phyloP scores from a whole-genome alignment of 2,888 invertebrate genomes.

The Petrolisthes manimaculis region DNA sequence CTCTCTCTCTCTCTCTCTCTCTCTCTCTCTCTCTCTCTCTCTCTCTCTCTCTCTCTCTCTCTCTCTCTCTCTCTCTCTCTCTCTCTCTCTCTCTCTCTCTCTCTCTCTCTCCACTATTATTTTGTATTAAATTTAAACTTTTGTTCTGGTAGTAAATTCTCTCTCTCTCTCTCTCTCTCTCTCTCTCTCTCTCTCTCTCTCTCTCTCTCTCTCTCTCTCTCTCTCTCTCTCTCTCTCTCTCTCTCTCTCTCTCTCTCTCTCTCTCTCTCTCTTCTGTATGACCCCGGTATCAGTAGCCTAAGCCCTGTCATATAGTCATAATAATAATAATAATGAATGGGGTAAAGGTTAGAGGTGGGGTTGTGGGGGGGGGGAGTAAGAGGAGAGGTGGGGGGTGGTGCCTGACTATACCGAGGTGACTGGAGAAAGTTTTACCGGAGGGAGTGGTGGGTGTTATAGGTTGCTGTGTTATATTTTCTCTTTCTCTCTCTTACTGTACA shows the following conservation, averaged over 20 bases:
- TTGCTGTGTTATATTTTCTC: no score
- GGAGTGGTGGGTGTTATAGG: no score
- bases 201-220: background rate
- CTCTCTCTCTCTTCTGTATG: background rate
- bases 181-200: background rate
- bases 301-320: background rate
- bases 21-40: conserved; percentile 12
- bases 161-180: conserved; percentile 13
- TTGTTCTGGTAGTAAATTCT: background rate
- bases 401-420: no score
- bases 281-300: background rate
- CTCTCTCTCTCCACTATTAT: background rate
- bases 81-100: background rate
- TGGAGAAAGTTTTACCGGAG: no score
- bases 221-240: conserved; percentile 19
- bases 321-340: background rate
- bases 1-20: background rate
- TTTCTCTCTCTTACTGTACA: no score
- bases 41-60: conserved; percentile 14
- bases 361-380: background rate
- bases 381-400: background rate
- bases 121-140: background rate
- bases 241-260: conserved; percentile 17
- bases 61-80: background rate
- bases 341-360: background rate